Conservation (phyloP, 2,797 vertebrate species). For the Hipposideros larvatus region DNA sequence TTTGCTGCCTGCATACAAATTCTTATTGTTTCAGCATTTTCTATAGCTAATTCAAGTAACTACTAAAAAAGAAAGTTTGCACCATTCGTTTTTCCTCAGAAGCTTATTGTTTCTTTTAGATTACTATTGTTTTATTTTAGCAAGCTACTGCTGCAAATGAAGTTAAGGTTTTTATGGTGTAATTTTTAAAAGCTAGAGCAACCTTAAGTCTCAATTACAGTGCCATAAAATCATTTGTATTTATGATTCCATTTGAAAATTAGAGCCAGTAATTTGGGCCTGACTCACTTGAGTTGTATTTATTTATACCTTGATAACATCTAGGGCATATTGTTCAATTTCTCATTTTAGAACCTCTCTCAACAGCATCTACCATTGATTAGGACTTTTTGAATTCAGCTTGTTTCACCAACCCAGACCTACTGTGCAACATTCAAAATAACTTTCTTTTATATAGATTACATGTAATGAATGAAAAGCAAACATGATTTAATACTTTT, state of each 20-base stretch:
- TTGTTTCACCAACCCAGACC: not conserved
- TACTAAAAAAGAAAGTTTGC: not conserved
- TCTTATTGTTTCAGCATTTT: conserved; percentile 23
- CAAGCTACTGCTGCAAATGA: conserved; percentile 25
- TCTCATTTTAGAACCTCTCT: conserved; percentile 19
- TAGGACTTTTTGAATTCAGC: not conserved
- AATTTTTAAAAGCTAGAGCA: conserved; percentile 4
- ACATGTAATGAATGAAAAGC: not conserved
- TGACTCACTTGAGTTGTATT: conserved; percentile 20
- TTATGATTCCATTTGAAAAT: conserved; percentile 55
- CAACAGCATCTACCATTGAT: not conserved
- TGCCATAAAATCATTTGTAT: not conserved
- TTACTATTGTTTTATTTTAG: conserved; percentile 18
- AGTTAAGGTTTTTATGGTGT: not conserved
- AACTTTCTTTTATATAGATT: not conserved
- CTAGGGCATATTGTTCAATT: not conserved
- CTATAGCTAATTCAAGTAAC: conserved; percentile 9
- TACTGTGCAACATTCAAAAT: not conserved
- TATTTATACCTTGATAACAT: conserved; percentile 21
- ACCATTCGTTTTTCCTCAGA: not conserved
- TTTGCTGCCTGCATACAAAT: not conserved
- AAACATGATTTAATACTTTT: not conserved
- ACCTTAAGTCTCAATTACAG: not conserved
- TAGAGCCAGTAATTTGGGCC: not conserved
- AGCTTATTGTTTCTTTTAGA: not conserved